Base-by-base conservation (phyloP, 2,113 vertebrate genomes). In the Rafetus swinhoei region DNA sequence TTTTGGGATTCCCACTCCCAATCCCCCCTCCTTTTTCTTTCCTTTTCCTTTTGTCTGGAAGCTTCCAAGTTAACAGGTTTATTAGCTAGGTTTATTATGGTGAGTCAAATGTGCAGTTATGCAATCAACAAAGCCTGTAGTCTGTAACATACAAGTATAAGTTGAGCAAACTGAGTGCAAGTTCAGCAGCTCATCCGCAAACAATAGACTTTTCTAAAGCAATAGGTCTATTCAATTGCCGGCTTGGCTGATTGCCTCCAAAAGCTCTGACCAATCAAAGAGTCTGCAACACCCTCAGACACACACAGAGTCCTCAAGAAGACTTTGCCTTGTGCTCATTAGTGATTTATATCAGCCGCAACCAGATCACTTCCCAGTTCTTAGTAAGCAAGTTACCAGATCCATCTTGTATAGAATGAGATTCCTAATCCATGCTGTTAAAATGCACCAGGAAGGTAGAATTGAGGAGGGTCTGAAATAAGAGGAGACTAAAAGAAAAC, bases 1-100 rank as follows among this genome's bases (percentile, higher is more conserved):
- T 81, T 82, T 80, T 93, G 76, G 94, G 88, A 86, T 14, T 84
- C 81, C 93, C 39, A 56, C 54, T 7, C 81, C 87, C 1, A 79
- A 55, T 22, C 32, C 85, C 54, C 59, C 81, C 6, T 19, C 25
- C 39, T 18, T 35, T 35, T 89, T 59, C 85, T 60, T 14, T 88
- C 2, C 87, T 32, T 85, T 81, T 90, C 79, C 81, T 65, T 0
- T 24, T 93, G 56, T 57, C 89, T 13, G 0, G 72, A 22, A 57
- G 88, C n/a, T 50, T 24, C 80, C 54, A 79, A n/a, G 80, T 13
- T 35, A 22, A 25, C 94, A 54, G 90, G 55, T 89, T 90, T 79
- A 60, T 50, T n/a, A 57, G 77, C 45, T 45, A 45, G 45, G 45
- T 81, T 6, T 29, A 50, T 0, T 57, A 24, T 14, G 83, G 24